Conservation (phyloP, 1,140 invertebrate genomes). For the Calliphora vicina region DNA sequence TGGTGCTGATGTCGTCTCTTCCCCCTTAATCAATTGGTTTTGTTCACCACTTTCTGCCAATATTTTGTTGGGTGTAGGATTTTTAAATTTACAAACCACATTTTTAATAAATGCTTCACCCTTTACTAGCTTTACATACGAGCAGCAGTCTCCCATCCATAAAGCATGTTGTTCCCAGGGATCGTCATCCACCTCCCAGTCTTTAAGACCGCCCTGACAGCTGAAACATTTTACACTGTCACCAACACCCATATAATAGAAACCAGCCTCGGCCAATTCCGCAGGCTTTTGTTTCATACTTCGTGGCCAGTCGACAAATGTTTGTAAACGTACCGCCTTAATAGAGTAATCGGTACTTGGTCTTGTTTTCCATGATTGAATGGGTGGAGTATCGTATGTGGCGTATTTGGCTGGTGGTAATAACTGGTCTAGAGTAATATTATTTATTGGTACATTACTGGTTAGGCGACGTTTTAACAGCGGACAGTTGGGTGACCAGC, state of each 20-base stretch:
- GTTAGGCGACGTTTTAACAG: constrained; percentile 72
- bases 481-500: constrained; percentile 80
- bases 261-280: constrained; percentile 84
- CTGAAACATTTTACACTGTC: constrained; percentile 87
- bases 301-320: constrained; percentile 79
- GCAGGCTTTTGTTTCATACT: constrained; percentile 78
- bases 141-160: constrained; percentile 84
- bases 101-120: constrained; percentile 73
- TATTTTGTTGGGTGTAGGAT: not conserved
- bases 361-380: constrained; percentile 6
- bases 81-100: constrained; percentile 56
- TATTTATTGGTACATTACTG: constrained; percentile 69
- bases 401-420: constrained; percentile 57
- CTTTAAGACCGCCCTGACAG: constrained; percentile 85
- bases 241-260: constrained; percentile 86
- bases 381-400: constrained; percentile 47
- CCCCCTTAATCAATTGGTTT: not conserved
- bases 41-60: not conserved
- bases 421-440: constrained; percentile 50
- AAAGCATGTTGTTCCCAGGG: constrained; percentile 88
- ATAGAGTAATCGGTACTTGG: constrained; percentile 69
- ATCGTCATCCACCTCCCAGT: constrained; percentile 85
- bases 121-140: constrained; percentile 77
- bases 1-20: not conserved
- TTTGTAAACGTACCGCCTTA: constrained; percentile 72